These are phyloP conservation scores for Pycnonotus jocosus DNA, from an alignment of 2,113 vertebrate species.

Conservation along the genomic window DNA sequence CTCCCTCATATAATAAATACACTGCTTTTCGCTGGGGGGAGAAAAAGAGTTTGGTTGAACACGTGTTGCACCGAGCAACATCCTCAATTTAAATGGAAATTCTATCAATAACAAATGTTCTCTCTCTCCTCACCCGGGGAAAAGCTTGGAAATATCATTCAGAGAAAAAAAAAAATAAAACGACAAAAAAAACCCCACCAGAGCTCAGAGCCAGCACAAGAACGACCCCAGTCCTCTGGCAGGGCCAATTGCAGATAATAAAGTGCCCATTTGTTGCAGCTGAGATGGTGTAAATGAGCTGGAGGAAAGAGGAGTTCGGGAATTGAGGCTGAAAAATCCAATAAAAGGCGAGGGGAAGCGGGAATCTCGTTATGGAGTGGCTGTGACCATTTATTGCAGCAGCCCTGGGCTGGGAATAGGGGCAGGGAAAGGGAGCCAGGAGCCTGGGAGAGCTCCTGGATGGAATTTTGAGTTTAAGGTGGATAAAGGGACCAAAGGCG, in stretches of 20 bases:
- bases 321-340: not conserved
- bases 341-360: not conserved
- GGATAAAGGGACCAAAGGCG: not conserved
- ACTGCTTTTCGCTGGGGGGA: not conserved
- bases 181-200: not conserved
- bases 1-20: not conserved
- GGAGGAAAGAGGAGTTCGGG: not conserved
- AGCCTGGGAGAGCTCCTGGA: not conserved
- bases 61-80: slow-evolving; percentile 1
- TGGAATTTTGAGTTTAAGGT: not conserved
- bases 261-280: not conserved
- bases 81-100: slow-evolving; percentile 59
- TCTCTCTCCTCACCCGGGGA: not conserved
- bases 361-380: not conserved
- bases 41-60: not conserved
- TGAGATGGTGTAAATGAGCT: not conserved
- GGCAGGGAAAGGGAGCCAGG: not conserved
- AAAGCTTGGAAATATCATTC: not conserved
- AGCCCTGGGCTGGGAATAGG: not conserved
- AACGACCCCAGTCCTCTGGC: not conserved
- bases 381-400: not conserved
- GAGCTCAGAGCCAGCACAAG: not conserved
- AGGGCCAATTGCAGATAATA: not conserved
- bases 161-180: not conserved
- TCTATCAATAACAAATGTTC: slow-evolving; percentile 2